Evolutionary conservation across 2,113 vertebrate species (phyloP), one percentile per base, ranked within the genome.

Genomic region (Perca fluviatilis): DNA sequence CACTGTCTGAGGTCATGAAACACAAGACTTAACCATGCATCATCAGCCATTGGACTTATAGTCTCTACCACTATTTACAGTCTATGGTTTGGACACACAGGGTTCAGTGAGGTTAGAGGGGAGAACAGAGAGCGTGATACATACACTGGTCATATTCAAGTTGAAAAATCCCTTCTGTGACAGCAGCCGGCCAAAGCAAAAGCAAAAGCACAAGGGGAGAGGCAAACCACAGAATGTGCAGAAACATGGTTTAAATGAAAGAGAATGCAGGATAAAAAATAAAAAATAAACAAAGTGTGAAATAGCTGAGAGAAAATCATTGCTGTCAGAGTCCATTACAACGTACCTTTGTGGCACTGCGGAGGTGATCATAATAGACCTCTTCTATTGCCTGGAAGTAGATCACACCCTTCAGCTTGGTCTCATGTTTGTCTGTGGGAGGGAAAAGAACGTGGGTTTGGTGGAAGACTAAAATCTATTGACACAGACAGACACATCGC

Each of bases 331-430:
- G 27, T 54, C 0, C 9, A 11, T 21, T 36, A 15, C 19, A 4
- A 21, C 54, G 0, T 91, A 99, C 98, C 98, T 99, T 99, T 0
- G 96, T 96, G 0, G 98, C 98, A 0, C 97, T 99, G 86, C 98
- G 97, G 47, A 99, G 96, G 91, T 99, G 98, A 83, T 99, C 98
- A 0, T 99, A 99, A 81, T 99, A 99, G 6, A 99, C 98, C 70
- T 99, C 98, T 63, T 99, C 97, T 0, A 99, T 99, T 12, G 98
- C 98, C 94, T 99, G 98, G 94, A 99, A 99, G 89, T 99, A 99
- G 93, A 99, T 97, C 78, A 99, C 97, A 0, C 98, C 98, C 89
- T 99, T 99, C 92, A 99, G 94, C 92, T 99, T 99, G 1, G 95
- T 97, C 95, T 99, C 98, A 0, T 98, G 97, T 89, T 99, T 99